These are phyloP conservation scores for Leptobrachium ailaonicum DNA, from an alignment of 2,113 vertebrate genomes.

Conservation along the genomic window DNA sequence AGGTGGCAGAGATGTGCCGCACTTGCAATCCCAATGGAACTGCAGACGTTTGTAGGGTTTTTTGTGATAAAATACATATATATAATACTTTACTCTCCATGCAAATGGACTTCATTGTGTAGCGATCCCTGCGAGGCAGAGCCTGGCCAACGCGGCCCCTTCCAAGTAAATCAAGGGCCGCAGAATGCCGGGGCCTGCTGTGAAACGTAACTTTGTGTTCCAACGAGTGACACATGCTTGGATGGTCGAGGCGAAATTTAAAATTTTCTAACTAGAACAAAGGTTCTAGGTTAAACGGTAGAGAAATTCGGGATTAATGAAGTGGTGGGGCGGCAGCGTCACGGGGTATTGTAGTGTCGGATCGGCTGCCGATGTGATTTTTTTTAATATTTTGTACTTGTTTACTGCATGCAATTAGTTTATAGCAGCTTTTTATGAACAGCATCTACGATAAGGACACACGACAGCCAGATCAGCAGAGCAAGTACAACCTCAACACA, in stretches of 20 bases:
- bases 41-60: not conserved
- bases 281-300: too few species aligned
- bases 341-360: not conserved
- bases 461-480: not conserved
- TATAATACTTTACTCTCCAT: not conserved
- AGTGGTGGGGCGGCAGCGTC: not conserved
- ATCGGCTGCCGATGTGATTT: not conserved
- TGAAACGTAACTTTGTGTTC: not conserved
- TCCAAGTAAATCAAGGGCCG: not conserved
- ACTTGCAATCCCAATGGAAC: not conserved
- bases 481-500: not conserved
- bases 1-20: slow-evolving; percentile 21
- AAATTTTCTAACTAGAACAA: not conserved
- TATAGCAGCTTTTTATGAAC: not conserved
- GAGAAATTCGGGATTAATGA: too few species aligned
- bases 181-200: too few species aligned
- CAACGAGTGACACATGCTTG: not conserved
- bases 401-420: not conserved
- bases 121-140: slow-evolving; percentile 7
- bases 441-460: not conserved
- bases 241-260: not conserved
- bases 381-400: not conserved
- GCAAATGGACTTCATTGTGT: not conserved
- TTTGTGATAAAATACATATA: not conserved
- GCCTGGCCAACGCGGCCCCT: not conserved